Conservation (phyloP, 2,797 vertebrate genomes). For the Benthosema pterotum region DNA sequence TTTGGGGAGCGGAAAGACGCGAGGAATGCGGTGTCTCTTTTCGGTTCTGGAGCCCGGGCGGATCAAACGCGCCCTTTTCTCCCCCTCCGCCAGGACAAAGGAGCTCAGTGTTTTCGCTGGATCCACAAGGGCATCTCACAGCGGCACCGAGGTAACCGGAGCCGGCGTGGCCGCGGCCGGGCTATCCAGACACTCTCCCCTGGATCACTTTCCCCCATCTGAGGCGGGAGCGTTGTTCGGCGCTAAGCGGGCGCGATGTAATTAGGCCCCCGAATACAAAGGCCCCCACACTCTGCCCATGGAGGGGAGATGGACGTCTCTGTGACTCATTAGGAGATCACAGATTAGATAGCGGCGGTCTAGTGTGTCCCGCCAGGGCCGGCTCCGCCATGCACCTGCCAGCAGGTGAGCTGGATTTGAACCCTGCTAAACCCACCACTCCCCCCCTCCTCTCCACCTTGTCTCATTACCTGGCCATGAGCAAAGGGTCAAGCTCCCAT, state of each 20-base stretch:
- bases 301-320: constrained; percentile 45
- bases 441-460: constrained; percentile 13
- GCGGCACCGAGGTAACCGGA: constrained; percentile 51
- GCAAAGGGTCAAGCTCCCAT: constrained; percentile 55
- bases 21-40: constrained; percentile 54
- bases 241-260: constrained; percentile 75
- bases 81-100: constrained; percentile 60
- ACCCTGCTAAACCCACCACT: constrained; percentile 1
- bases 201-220: constrained; percentile 67
- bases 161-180: constrained; percentile 6
- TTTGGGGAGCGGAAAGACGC: constrained; percentile 14
- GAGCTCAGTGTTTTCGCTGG: constrained; percentile 55
- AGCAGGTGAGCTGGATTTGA: constrained; percentile 52
- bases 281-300: constrained; percentile 46
- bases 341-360: constrained; percentile 75
- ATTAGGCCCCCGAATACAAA: constrained; percentile 77
- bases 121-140: constrained; percentile 26
- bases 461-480: constrained; percentile 47
- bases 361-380: constrained; percentile 64
- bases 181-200: constrained; percentile 37
- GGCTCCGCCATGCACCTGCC: constrained; percentile 69
- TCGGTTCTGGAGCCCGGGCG: constrained; percentile 23
- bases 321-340: constrained; percentile 80
- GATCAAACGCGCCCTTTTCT: constrained; percentile 58
- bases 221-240: constrained; percentile 67